Evolutionary conservation across 2,888 invertebrate genomes (phyloP).

Genomic region (Hemithea aestivaria): DNA sequence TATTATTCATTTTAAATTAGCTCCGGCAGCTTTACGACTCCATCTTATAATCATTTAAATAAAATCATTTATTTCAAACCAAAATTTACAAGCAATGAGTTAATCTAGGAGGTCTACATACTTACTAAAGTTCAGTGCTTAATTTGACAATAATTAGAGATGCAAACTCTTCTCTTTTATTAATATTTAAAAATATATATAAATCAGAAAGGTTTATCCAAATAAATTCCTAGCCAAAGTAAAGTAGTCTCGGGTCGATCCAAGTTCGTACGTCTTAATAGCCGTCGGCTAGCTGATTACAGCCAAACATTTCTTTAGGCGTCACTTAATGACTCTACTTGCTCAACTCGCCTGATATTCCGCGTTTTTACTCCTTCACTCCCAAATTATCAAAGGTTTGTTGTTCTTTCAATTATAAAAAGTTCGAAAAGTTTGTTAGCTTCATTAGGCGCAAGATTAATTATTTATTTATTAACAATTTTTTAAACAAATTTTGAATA

Average conservation of each 20-base stretch:
- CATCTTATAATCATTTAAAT: too few relatives aligned
- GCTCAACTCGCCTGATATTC: constrained; percentile 47
- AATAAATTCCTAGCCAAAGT: constrained; percentile 5
- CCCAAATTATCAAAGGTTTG: constrained; percentile 36
- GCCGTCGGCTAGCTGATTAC: constrained; percentile 67
- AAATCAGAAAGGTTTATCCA: constrained; percentile 8
- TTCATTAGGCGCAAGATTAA: constrained; percentile 9
- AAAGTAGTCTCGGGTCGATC: constrained; percentile 53
- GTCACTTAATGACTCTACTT: constrained; percentile 62
- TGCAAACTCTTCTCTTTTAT: too few relatives aligned
- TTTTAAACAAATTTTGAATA: too few relatives aligned
- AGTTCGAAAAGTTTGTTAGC: constrained; percentile 22
- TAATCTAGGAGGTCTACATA: too few relatives aligned
- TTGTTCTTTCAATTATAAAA: constrained; percentile 28
- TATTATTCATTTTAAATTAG: too few relatives aligned
- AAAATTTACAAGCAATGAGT: too few relatives aligned
- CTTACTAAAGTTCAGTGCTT: too few relatives aligned
- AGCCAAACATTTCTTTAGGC: constrained; percentile 56
- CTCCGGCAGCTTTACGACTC: too few relatives aligned
- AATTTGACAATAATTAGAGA: too few relatives aligned
- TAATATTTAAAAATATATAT: too few relatives aligned
- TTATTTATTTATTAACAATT: background rate
- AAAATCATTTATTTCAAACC: too few relatives aligned
- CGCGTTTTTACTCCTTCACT: constrained; percentile 32
- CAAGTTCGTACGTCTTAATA: constrained; percentile 66